These are phyloP conservation scores for Bimastos eiseni DNA, from an alignment of 2,888 invertebrate genomes.

Conservation along the genomic window DNA sequence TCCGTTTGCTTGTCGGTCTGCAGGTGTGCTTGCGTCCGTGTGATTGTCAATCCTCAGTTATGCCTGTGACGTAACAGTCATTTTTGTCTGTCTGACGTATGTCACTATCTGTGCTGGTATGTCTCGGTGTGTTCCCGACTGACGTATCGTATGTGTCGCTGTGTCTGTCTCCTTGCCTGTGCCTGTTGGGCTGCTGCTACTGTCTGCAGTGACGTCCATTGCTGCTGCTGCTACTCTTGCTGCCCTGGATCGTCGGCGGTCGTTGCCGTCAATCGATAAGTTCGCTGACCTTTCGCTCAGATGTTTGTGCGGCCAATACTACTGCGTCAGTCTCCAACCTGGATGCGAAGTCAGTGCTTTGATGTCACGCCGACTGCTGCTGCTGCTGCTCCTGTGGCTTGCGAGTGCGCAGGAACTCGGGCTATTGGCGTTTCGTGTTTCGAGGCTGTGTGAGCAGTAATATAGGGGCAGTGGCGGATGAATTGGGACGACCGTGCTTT, in stretches of 20 bases:
- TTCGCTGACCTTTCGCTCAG: not conserved
- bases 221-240: not conserved
- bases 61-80: too few species aligned
- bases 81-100: not conserved
- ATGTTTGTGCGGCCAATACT: not conserved
- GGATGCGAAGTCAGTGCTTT: not conserved
- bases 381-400: not conserved
- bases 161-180: not conserved
- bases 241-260: not conserved
- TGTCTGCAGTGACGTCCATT: not conserved
- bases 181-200: not conserved
- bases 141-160: not conserved
- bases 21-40: not conserved
- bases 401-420: not conserved
- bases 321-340: not conserved
- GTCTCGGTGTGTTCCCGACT: not conserved
- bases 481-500: not conserved
- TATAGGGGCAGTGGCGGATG: not conserved
- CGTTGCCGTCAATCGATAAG: not conserved
- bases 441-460: not conserved
- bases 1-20: not conserved
- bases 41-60: too few species aligned
- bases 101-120: not conserved
- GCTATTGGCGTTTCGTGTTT: conserved; percentile 4
- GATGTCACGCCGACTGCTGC: not conserved